Percentiles rank a stretch among this genome's conserved stretches.
These are phyloP conservation scores for Vanessa cardui DNA, from an alignment of 2,888 invertebrate genomes.

Conservation along the genomic window DNA sequence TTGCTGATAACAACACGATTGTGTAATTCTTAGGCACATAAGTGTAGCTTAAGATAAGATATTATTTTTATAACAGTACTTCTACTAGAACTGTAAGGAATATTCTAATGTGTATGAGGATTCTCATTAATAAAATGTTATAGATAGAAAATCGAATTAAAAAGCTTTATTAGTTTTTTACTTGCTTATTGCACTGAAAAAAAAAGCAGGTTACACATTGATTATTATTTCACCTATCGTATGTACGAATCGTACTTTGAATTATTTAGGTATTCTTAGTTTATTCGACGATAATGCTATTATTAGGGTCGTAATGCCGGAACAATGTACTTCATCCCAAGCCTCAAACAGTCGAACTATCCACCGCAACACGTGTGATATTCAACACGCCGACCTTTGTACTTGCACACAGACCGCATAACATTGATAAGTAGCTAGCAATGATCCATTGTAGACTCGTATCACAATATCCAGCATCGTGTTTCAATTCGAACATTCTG, in stretches of 20 bases:
- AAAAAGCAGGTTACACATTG: no score
- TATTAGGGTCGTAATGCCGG: not conserved
- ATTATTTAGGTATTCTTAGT: not conserved
- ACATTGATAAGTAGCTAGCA: conserved; percentile 20
- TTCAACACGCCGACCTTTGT: conserved; percentile 28
- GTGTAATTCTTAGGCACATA: not conserved
- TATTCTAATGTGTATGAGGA: not conserved
- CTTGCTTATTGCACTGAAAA: no score
- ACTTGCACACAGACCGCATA: conserved; percentile 25
- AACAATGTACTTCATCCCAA: conserved; percentile 11
- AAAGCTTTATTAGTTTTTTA: no score
- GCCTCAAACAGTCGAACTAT: conserved; percentile 26
- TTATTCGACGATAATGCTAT: not conserved
- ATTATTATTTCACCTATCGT: no score
- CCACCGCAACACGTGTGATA: conserved; percentile 31
- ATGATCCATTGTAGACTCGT: conserved; percentile 13
- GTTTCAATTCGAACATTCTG: conserved; percentile 24
- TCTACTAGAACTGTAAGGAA: not conserved
- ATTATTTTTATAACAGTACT: not conserved
- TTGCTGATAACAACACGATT: not conserved
- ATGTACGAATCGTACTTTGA: not conserved
- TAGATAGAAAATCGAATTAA: not conserved
- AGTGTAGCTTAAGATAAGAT: not conserved
- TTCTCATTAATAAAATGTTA: not conserved
- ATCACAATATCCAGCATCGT: conserved; percentile 15